Conservation (phyloP, 2,888 invertebrate genomes). For the Conus canariensis region DNA sequence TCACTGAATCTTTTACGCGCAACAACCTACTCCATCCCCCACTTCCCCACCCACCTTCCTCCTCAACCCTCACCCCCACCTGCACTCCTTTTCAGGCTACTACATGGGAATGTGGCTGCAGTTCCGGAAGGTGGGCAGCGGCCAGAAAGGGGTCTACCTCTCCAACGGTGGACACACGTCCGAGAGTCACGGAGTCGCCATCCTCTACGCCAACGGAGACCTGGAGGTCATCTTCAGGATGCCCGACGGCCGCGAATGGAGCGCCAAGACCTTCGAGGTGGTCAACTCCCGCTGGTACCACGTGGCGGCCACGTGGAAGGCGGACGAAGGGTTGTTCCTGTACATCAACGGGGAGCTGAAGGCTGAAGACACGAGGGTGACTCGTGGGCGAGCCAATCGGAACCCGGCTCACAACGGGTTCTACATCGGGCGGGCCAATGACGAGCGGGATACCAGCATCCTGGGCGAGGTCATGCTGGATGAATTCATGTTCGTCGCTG, state of each 20-base stretch:
- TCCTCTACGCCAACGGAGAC: conserved; percentile 70
- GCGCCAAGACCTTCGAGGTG: conserved; percentile 58
- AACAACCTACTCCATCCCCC: too few relatives aligned
- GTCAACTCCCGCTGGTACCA: conserved; percentile 75
- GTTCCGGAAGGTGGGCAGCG: conserved; percentile 64
- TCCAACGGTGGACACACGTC: conserved; percentile 75
- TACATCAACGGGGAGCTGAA: conserved; percentile 72
- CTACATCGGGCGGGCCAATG: conserved; percentile 73
- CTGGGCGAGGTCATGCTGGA: conserved; percentile 71
- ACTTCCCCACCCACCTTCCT: too few relatives aligned
- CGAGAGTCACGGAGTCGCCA: conserved; percentile 75
- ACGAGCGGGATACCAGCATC: conserved; percentile 53
- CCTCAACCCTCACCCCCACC: too few relatives aligned
- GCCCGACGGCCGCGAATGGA: conserved; percentile 71
- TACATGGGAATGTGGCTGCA: conserved; percentile 75
- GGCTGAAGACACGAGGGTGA: conserved; percentile 47
- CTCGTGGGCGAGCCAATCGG: conserved; percentile 46
- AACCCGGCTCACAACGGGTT: conserved; percentile 64
- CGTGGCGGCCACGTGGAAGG: conserved; percentile 72
- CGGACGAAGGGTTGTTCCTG: conserved; percentile 64
- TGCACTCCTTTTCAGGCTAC: conserved; percentile 65
- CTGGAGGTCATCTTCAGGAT: conserved; percentile 74
- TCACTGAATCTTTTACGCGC: too few relatives aligned
- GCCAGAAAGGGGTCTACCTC: conserved; percentile 69
- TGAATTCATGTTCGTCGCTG: conserved; percentile 74